Percentiles rank a stretch among this genome's conserved stretches.
phyloP scores from a whole-genome alignment of 2,888 invertebrate genomes.

The Folsomia manolachei region DNA sequence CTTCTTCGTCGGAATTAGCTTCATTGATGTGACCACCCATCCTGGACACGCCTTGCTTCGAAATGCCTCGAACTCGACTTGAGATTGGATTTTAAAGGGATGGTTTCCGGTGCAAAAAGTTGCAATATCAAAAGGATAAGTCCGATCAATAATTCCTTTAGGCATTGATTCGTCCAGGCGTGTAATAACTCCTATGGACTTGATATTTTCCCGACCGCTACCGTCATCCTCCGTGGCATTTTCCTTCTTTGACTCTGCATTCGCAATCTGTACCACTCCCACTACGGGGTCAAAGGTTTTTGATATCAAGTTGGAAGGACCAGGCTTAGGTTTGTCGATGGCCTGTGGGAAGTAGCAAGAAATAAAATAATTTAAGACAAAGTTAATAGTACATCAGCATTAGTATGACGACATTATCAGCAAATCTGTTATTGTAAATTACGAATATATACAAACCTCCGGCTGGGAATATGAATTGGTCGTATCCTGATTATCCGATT shows the following conservation, averaged over 20 bases:
- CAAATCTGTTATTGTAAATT: too few relatives aligned
- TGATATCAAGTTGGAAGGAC: neutral
- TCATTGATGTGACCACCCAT: constrained; percentile 33
- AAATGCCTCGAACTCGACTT: constrained; percentile 38
- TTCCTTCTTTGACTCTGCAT: neutral
- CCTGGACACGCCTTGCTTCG: neutral
- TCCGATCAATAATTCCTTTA: constrained; percentile 40
- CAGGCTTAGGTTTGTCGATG: neutral
- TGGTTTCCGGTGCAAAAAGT: constrained; percentile 22
- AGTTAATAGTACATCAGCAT: neutral
- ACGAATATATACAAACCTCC: too few relatives aligned
- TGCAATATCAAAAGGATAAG: constrained; percentile 31
- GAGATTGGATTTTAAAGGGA: constrained; percentile 19
- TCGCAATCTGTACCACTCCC: too few relatives aligned
- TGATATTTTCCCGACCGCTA: constrained; percentile 8
- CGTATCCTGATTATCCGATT: too few relatives aligned
- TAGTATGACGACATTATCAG: neutral
- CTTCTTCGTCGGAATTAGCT: constrained; percentile 14
- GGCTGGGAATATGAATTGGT: too few relatives aligned
- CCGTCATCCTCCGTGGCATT: neutral
- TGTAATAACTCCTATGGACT: constrained; percentile 34
- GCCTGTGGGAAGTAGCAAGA: neutral
- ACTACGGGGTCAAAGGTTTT: neutral
- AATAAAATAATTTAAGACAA: neutral
- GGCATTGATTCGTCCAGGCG: constrained; percentile 25